phyloP scores from a whole-genome alignment of 2,113 vertebrate genomes.

The Alethe diademata region DNA sequence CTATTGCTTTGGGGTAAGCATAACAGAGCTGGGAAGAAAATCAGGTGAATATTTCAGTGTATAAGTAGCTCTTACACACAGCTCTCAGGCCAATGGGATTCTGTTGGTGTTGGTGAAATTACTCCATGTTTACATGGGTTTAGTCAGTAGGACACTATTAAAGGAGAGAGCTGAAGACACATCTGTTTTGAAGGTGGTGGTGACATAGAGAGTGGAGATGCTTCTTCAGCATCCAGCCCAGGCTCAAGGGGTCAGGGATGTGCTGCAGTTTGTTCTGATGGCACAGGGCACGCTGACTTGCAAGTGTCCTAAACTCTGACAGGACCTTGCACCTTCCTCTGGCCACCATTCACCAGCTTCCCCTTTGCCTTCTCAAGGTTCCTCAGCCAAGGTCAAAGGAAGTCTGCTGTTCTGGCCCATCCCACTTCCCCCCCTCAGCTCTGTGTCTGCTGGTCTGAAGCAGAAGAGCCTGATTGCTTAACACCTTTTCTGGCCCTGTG shows the following conservation, averaged over 20 bases:
- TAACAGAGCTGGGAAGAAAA: conserved; percentile 6
- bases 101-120: conserved; percentile 11
- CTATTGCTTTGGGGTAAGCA: conserved; percentile 18
- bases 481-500: background rate
- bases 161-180: background rate
- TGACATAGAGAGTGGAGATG: background rate
- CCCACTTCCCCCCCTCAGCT: background rate
- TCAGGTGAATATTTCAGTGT: background rate
- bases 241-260: background rate
- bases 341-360: background rate
- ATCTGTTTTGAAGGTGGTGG: background rate
- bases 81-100: background rate
- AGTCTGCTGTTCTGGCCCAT: background rate
- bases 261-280: background rate
- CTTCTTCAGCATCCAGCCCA: background rate
- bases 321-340: background rate
- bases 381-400: background rate
- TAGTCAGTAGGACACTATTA: conserved; percentile 12
- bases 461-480: background rate
- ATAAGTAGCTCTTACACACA: background rate
- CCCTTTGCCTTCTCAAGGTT: background rate
- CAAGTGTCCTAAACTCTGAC: background rate
- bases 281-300: fast-evolving
- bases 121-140: background rate
- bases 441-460: background rate